Evolutionary conservation across 1,140 invertebrate genomes (phyloP).

Genomic region (Drosophila sp.): DNA sequence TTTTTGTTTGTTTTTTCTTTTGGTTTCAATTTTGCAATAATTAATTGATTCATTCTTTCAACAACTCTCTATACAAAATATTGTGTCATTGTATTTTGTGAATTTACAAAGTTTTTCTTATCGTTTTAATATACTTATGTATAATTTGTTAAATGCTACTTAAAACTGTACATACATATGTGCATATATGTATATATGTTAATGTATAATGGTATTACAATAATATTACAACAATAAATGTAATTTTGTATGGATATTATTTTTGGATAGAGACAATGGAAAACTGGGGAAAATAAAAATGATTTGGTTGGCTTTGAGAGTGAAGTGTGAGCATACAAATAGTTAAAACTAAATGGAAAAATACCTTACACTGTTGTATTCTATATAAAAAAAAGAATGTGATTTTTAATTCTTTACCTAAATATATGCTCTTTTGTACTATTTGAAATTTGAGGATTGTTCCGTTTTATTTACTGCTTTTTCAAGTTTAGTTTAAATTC

Average conservation of each 20-base stretch:
- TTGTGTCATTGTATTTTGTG: slow-evolving; percentile 10
- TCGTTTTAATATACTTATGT: slow-evolving; percentile 34
- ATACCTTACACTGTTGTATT: slow-evolving; percentile 21
- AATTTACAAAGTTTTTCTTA: slow-evolving; percentile 33
- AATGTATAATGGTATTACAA: slow-evolving; percentile 38
- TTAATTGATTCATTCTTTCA: slow-evolving; percentile 7
- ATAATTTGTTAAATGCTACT: slow-evolving; percentile 52
- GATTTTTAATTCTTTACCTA: slow-evolving; percentile 30
- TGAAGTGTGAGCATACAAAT: slow-evolving; percentile 5
- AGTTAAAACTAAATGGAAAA: slow-evolving; percentile 18
- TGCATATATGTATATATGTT: slow-evolving; percentile 3
- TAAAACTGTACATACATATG: slow-evolving; percentile 30
- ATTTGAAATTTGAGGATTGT: slow-evolving; percentile 59
- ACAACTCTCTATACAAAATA: slow-evolving; percentile 3
- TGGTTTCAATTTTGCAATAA: slow-evolving; percentile 15
- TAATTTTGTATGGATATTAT: slow-evolving; percentile 5
- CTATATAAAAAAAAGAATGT: slow-evolving; percentile 18
- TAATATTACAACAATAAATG: slow-evolving; percentile 39
- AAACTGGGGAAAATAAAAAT: background rate
- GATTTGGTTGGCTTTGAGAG: background rate
- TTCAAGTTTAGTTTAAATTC: slow-evolving; percentile 32
- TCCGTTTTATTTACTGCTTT: slow-evolving; percentile 25
- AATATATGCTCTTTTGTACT: slow-evolving; percentile 64
- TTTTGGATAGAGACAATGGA: background rate
- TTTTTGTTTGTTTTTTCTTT: slow-evolving; percentile 1